A percentile compares a stretch with the other conserved stretches of the same genome.
phyloP scores from a whole-genome alignment of 53 echinoderm and acorn worm species.

The Pentamera pediparva region DNA sequence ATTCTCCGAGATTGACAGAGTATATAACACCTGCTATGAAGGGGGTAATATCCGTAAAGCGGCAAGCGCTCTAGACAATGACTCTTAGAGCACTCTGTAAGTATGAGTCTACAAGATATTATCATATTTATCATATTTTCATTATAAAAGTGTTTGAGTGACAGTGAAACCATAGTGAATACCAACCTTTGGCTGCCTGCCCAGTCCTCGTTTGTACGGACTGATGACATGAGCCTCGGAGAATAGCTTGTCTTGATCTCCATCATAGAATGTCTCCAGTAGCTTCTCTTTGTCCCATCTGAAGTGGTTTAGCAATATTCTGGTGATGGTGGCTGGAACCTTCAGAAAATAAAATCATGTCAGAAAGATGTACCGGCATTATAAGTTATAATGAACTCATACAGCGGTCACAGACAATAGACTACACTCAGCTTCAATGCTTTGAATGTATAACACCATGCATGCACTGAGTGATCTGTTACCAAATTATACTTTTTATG shows the following conservation, averaged over 20 bases:
- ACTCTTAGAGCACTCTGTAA: no score
- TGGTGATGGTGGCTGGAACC: slow-evolving; percentile 95
- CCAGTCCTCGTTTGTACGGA: slow-evolving; percentile 69
- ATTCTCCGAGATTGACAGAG: not conserved
- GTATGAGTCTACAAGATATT: not conserved
- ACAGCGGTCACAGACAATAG: no score
- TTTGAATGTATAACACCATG: no score
- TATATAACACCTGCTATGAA: no score
- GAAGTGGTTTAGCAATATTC: slow-evolving; percentile 97
- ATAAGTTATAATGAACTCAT: no score
- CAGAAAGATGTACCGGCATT: no score
- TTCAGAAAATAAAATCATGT: slow-evolving; percentile 36
- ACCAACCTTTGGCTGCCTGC: slow-evolving; percentile 63
- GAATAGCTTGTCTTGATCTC: slow-evolving; percentile 91
- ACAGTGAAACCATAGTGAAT: not conserved
- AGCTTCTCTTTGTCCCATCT: slow-evolving; percentile 98
- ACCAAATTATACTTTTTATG: no score
- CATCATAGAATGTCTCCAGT: slow-evolving; percentile 90
- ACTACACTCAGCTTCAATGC: no score
- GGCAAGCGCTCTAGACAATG: no score
- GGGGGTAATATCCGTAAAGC: no score
- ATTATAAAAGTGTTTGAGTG: not conserved
- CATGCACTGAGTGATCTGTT: no score
- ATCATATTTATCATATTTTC: not conserved
- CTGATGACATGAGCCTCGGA: slow-evolving; percentile 93